Base-by-base conservation (phyloP, 2,888 invertebrate species). In the Hemistola chrysoprasaria region DNA sequence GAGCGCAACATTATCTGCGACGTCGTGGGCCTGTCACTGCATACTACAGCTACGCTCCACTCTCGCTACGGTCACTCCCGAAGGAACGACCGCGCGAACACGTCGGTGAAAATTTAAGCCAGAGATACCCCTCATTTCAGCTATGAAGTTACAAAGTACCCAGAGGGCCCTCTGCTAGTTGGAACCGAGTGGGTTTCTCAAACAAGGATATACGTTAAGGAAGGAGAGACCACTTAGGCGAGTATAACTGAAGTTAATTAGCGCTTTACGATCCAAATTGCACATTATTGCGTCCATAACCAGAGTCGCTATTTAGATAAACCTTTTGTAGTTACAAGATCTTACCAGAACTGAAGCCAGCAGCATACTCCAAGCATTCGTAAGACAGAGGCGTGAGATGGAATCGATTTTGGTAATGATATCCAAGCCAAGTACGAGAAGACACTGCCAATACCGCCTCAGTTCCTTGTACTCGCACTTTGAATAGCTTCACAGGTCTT, bases 361-460 rank as follows among this genome's bases (percentile, higher is more conserved):
- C 97, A 0, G 99, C 99, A 82, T 97, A 98, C 74, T 99, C 99
- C 40, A 99, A 85, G 40, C 97, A 95, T 78, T 98, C 98, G 71
- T 99, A 99, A 0, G 98, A 98, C 0, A 98, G 82, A 0, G 98
- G 98, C 0, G 98, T 98, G 29, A 99, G 88, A 78, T 98, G 98
- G 67, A 97, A 97, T 35, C 96, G 92, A 82, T 97, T 98, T 79
- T 99, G 99, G 78, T 99, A 98, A 66, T 97, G 97, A 74, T 99
- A 99, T 66, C 98, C 98, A 11, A 99, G 90, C 99, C 99, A 99
- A 0, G 98, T 97, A 54, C 99, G 92, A 56, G 98, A 98, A 0
- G 98, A 99, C 92, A 99, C 98, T 0, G 99, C 99, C 21, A 99
- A 84, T 0, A 99, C 98, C 0, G 99, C 98, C 79, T 99, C 98